Conservation (phyloP, 2,797 vertebrate genomes). For the Podarcis lilfordi region DNA sequence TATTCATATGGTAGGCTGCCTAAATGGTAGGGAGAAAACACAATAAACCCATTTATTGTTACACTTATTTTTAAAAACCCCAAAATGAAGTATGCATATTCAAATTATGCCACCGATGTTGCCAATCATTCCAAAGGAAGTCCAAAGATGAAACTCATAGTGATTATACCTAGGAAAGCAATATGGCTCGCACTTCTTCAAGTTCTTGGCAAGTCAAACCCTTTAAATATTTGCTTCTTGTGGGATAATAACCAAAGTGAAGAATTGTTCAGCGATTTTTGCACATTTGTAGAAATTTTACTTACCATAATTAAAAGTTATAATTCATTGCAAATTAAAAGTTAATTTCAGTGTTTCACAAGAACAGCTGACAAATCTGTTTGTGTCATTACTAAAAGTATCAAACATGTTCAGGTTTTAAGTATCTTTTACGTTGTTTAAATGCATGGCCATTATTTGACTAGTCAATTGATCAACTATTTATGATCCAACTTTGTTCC, state of each 20-base stretch:
- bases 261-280: too few relatives aligned
- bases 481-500: background rate
- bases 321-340: too few relatives aligned
- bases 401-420: background rate
- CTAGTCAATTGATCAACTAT: background rate
- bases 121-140: background rate
- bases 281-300: too few relatives aligned
- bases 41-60: conserved; percentile 52
- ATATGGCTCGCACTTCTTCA: background rate
- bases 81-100: background rate
- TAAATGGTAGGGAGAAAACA: conserved; percentile 72
- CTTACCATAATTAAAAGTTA: too few relatives aligned
- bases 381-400: background rate
- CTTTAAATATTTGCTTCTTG: too few relatives aligned
- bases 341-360: too few relatives aligned
- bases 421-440: background rate
- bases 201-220: background rate
- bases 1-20: conserved; percentile 96
- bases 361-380: background rate
- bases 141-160: background rate
- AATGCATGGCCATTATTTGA: background rate
- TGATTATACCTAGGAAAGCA: background rate
- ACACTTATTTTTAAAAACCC: background rate
- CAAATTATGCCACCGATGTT: background rate
- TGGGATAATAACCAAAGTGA: too few relatives aligned